phyloP scores from a whole-genome alignment of 2,113 vertebrate species.

The Eudorcas thomsonii region DNA sequence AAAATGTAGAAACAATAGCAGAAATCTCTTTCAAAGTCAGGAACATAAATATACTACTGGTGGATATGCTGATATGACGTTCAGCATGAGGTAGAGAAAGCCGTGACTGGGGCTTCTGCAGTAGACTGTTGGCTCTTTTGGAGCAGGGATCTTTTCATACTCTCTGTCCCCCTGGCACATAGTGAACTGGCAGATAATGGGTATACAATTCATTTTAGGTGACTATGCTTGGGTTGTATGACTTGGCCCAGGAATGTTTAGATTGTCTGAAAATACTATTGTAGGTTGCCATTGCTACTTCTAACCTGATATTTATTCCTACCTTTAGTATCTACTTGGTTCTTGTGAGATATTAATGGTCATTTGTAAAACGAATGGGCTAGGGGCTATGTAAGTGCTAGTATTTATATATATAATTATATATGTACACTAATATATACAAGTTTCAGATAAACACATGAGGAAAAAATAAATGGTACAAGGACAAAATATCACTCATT shows the following conservation, averaged over 20 bases:
- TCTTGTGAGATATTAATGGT: neutral
- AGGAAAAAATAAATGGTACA: neutral
- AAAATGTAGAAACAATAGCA: neutral
- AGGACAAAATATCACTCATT: neutral
- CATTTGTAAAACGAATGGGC: neutral
- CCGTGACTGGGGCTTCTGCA: neutral
- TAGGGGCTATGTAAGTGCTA: neutral
- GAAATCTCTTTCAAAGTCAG: neutral
- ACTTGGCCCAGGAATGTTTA: neutral
- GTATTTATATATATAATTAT: neutral
- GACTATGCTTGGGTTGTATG: too few species aligned
- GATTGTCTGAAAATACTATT: neutral
- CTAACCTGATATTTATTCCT: neutral
- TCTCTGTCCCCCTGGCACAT: neutral
- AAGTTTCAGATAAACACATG: neutral
- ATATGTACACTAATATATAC: neutral
- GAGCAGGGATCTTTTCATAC: too few species aligned
- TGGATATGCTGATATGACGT: neutral
- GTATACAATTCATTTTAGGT: neutral
- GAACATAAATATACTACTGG: neutral
- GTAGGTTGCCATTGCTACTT: neutral
- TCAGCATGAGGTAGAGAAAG: neutral
- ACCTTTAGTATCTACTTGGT: neutral
- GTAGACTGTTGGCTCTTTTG: neutral
- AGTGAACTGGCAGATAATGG: neutral